Evolutionary conservation across 2,888 invertebrate genomes (phyloP).

Genomic region (Ferdinandea cuprea): DNA sequence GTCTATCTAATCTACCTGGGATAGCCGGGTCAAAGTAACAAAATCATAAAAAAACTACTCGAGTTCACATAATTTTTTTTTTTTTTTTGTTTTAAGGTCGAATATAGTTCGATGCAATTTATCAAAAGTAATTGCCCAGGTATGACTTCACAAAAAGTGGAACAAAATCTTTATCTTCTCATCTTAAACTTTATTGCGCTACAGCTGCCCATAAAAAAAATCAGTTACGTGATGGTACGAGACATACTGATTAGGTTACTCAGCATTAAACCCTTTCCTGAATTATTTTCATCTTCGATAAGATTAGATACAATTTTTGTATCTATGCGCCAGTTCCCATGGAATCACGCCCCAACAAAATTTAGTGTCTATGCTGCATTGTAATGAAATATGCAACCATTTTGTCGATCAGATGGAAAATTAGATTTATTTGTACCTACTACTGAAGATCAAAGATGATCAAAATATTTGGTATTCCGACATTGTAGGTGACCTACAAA

Average conservation of each 20-base stretch:
- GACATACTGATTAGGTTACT: background rate
- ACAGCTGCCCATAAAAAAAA: background rate
- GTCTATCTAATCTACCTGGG: background rate
- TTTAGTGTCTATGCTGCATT: constrained; percentile 1
- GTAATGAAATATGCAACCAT: constrained; percentile 5
- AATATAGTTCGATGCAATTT: constrained; percentile 4
- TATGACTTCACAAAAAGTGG: constrained; percentile 12
- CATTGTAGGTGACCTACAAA: constrained; percentile 39
- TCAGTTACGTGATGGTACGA: background rate
- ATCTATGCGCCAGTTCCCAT: constrained; percentile 28
- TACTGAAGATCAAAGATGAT: constrained; percentile 22
- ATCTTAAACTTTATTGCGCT: constrained; percentile 18
- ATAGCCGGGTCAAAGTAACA: constrained; percentile 36
- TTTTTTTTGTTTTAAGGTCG: constrained; percentile 23
- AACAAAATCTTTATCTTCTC: constrained; percentile 22
- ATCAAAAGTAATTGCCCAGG: constrained; percentile 17
- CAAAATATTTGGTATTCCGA: constrained; percentile 23
- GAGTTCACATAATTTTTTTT: too few relatives aligned
- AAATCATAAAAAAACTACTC: constrained; percentile 5
- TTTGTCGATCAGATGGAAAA: constrained; percentile 2
- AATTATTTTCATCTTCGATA: constrained; percentile 2
- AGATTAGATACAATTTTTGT: constrained; percentile 17
- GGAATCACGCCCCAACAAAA: background rate
- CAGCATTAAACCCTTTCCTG: constrained; percentile 1
- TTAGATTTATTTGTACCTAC: constrained; percentile 12